Evolutionary conservation across 2,797 vertebrate genomes (phyloP).

Genomic region (Hoplostethus mediterraneus): DNA sequence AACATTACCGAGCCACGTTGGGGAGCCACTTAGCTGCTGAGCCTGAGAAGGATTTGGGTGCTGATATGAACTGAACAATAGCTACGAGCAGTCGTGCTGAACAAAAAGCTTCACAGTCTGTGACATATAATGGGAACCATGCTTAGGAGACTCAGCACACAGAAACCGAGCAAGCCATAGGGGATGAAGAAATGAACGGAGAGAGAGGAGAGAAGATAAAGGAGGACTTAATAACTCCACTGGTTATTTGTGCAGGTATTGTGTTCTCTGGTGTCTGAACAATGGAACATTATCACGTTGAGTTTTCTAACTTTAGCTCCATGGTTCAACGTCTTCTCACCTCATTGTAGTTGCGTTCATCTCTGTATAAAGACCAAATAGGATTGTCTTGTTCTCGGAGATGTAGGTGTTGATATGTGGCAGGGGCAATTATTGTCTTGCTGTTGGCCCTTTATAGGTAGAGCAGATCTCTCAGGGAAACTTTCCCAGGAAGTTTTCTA

Average conservation of each 20-base stretch:
- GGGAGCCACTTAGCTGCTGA: not conserved
- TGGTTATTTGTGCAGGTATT: constrained; percentile 51
- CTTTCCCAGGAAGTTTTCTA: too few species aligned
- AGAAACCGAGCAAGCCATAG: constrained; percentile 48
- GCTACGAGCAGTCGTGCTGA: constrained; percentile 18
- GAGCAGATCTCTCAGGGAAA: too few species aligned
- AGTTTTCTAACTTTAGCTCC: constrained; percentile 12
- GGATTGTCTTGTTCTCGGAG: too few species aligned
- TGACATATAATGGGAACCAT: constrained; percentile 50
- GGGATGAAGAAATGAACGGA: constrained; percentile 37
- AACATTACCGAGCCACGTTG: constrained; percentile 12
- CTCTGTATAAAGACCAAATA: too few species aligned
- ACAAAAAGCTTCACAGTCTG: constrained; percentile 37
- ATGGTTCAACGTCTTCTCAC: constrained; percentile 8
- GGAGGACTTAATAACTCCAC: constrained; percentile 40
- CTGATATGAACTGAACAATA: constrained; percentile 34
- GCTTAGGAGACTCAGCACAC: constrained; percentile 28
- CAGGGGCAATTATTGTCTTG: too few species aligned
- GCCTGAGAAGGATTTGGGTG: constrained; percentile 8
- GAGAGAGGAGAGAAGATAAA: constrained; percentile 8
- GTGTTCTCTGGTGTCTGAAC: constrained; percentile 30
- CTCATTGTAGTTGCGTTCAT: not conserved
- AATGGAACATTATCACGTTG: constrained; percentile 25
- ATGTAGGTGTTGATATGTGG: too few species aligned
- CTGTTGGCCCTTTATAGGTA: too few species aligned